Conservation (phyloP, 2,888 invertebrate genomes). For the Drosophila mulleri region DNA sequence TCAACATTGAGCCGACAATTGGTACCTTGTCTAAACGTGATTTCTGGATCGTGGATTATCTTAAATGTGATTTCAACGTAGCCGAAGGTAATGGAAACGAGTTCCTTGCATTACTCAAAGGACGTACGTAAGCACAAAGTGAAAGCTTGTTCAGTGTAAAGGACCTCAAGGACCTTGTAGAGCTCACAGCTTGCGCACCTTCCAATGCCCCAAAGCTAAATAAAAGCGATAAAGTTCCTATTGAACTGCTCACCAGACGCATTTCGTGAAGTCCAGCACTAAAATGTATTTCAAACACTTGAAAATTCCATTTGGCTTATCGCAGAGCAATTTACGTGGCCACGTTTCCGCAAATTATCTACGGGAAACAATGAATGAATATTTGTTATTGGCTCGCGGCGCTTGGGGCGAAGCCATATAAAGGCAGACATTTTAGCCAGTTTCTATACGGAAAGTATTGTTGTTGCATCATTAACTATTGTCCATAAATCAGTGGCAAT, state of each 20-base stretch:
- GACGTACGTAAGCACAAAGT: slow-evolving; percentile 54
- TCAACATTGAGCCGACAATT: slow-evolving; percentile 45
- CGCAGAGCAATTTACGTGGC: slow-evolving; percentile 48
- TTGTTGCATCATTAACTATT: slow-evolving; percentile 15
- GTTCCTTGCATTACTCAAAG: slow-evolving; percentile 76
- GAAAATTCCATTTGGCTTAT: slow-evolving; percentile 53
- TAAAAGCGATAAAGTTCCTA: slow-evolving; percentile 12
- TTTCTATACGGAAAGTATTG: neutral
- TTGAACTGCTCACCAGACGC: slow-evolving; percentile 14
- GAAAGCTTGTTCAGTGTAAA: slow-evolving; percentile 48
- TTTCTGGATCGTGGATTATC: slow-evolving; percentile 56
- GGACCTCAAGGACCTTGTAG: slow-evolving; percentile 45
- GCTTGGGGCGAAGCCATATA: slow-evolving; percentile 9
- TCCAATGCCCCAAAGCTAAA: slow-evolving; percentile 25
- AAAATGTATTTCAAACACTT: slow-evolving; percentile 54
- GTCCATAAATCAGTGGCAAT: slow-evolving; percentile 32
- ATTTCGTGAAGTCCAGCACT: slow-evolving; percentile 3
- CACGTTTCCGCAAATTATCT: slow-evolving; percentile 50
- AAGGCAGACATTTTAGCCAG: neutral
- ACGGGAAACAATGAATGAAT: slow-evolving; percentile 49
- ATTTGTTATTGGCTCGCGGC: slow-evolving; percentile 8
- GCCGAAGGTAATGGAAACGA: slow-evolving; percentile 10
- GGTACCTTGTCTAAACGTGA: slow-evolving; percentile 50
- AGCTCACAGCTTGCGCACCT: slow-evolving; percentile 24
- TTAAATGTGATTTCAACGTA: slow-evolving; percentile 57